Evolutionary conservation across 2,797 vertebrate genomes (phyloP), one percentile per base, ranked within the genome.

Genomic region (Serranus cabrilla): DNA sequence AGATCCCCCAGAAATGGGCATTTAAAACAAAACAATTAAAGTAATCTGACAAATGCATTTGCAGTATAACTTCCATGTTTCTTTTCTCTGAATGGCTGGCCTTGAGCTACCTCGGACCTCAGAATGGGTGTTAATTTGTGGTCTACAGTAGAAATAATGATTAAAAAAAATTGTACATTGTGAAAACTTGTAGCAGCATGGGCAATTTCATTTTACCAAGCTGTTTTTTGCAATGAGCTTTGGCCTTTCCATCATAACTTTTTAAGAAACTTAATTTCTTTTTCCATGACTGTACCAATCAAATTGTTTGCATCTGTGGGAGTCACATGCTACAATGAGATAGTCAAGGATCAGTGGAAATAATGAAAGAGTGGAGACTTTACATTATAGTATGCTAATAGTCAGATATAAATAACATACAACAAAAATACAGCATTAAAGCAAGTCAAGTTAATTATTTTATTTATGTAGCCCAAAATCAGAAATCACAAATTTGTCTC

Each of bases 11-110:
- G 57, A 59, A 57, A 45, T 8, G 3, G 49, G 20, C 27, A 14
- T 21, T 68, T 69, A 1, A 56, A 51, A 40, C 25, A 50, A 42
- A 61, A 47, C 43, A 46, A 76, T 71, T n/a, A 43, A 34, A 76
- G 17, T 65, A 13, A 75, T 54, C n/a, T 34, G 34, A 74, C 14
- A 65, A 63, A 63, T 27, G 54, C 16, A 56, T 70, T 52, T 39
- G 62, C 23, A n/a, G 39, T 42, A 7, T 5, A 45, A n/a, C 4
- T 55, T 18, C 16, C 51, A 12, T 76, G 21, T 50, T 62, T 31
- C 11, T 25, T 47, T 49, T 47, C 45, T 58, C 17, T 34, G n/a
- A 63, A 12, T 40, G 13, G 14, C 8, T 39, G 18, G 21, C 61
- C 17, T 45, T 37, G 5, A 59, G 40, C 59, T 50, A 16, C 54